Evolutionary conservation across 2,113 vertebrate species (phyloP).

Genomic region (Dipodomys spectabilis): DNA sequence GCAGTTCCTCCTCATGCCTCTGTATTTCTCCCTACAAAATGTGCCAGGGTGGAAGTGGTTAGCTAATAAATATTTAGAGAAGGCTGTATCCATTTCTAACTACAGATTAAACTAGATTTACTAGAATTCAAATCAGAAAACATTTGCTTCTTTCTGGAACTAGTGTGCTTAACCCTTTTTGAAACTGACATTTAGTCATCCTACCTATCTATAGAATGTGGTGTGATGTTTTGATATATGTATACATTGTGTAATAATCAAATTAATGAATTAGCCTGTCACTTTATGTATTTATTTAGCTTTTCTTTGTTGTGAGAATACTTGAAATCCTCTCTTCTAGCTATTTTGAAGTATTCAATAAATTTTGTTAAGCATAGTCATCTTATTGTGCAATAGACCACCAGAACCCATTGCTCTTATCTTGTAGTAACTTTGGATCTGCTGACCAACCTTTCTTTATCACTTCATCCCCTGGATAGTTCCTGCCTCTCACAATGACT

Average conservation of each 20-base stretch:
- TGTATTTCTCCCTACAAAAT: slow-evolving; percentile 39
- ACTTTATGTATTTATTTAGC: neutral
- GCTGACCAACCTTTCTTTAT: neutral
- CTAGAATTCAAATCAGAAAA: slow-evolving; percentile 53
- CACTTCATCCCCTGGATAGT: neutral
- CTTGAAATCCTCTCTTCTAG: neutral
- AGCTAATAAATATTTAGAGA: slow-evolving; percentile 43
- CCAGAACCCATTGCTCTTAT: neutral
- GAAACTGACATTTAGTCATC: neutral
- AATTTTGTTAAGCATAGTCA: neutral
- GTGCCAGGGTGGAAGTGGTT: neutral
- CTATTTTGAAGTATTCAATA: neutral
- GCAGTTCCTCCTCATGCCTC: neutral
- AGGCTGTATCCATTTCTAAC: slow-evolving; percentile 37
- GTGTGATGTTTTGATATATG: neutral
- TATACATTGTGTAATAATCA: neutral
- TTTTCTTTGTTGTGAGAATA: neutral
- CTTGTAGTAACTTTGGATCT: neutral
- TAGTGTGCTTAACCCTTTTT: slow-evolving; percentile 24
- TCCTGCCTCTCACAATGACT: neutral
- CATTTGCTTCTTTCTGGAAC: neutral
- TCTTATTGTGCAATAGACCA: neutral
- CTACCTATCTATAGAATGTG: neutral
- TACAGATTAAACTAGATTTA: slow-evolving; percentile 60
- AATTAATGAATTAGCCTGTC: neutral